These are phyloP conservation scores for Tetragonula carbonaria DNA, from an alignment of 2,888 invertebrate species.

Conservation along the genomic window DNA sequence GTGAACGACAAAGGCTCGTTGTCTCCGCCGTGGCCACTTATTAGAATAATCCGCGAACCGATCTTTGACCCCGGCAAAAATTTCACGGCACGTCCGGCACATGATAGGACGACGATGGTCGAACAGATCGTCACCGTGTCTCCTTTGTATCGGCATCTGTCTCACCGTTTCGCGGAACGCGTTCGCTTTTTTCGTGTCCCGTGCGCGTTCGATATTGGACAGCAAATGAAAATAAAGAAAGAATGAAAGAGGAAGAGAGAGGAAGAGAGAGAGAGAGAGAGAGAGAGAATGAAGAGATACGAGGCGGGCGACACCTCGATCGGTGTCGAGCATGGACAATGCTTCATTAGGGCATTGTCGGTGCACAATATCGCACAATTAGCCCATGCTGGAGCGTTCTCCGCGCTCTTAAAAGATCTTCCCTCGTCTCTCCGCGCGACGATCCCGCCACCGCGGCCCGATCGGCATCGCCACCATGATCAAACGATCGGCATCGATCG, in stretches of 20 bases:
- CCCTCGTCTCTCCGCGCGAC: conserved; percentile 45
- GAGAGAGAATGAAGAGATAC: conserved; percentile 45
- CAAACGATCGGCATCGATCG: conserved; percentile 78
- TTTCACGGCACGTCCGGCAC: conserved; percentile 55
- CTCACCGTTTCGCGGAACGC: conserved; percentile 56
- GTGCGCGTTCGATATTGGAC: conserved; percentile 31
- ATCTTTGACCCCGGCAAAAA: conserved; percentile 58
- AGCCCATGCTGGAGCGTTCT: conserved; percentile 56
- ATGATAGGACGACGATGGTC: conserved; percentile 52
- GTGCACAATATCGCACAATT: conserved; percentile 71
- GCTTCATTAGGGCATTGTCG: conserved; percentile 83
- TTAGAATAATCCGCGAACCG: conserved; percentile 59
- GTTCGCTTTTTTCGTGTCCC: conserved; percentile 64
- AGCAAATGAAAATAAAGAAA: conserved; percentile 5
- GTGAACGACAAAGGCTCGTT: conserved; percentile 47
- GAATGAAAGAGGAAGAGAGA: neutral
- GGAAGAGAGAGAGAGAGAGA: conserved; percentile 11
- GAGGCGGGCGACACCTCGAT: conserved; percentile 60
- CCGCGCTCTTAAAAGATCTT: conserved; percentile 57
- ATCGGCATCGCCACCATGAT: conserved; percentile 72
- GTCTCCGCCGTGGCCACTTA: conserved; percentile 55
- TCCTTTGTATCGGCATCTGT: conserved; percentile 54
- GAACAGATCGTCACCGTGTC: conserved; percentile 50
- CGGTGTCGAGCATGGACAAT: conserved; percentile 78
- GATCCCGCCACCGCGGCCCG: conserved; percentile 50